Base-by-base conservation (phyloP, 1,140 invertebrate genomes). In the Elymnias hypermnestra region DNA sequence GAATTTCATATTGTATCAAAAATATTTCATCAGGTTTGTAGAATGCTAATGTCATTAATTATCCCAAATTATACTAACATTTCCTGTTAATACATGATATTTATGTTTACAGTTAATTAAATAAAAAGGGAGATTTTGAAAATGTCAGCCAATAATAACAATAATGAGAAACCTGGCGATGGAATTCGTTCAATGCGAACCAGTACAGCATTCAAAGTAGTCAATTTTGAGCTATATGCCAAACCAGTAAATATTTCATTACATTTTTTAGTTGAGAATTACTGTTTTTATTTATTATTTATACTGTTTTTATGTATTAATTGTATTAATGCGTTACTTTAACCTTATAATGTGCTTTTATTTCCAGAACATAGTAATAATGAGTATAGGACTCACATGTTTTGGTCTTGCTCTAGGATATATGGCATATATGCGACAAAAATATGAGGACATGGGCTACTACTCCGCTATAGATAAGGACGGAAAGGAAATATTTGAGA, bases 141-240 rank as follows among this genome's bases (percentile, higher is more conserved):
- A 33, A 76, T 75, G 71, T 58, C 63, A 21, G 33, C 8, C 6
- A 36, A 12, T 9, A 38, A 22, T 33, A 44, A 18, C n/a, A 63
- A 51, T 21, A 54, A 58, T 45, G 69, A 75, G 21, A 76, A 76
- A 33, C 93, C 93, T 14, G 94, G 94, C 14, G 94, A 95, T 69
- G 94, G 94, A 13, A 88, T 95, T 45, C 86, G 92, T 38, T 94
- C 93, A 2, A 69, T 95, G 25, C 88, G 82, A 75, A 92, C 90
- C 21, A 91, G 90, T 10, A 88, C 84, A 52, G 86, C 92, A 15
- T 96, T 96, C 74, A 87, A 91, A 63, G 88, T 90, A 10, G 75
- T 95, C 4, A 96, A 96, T 85, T 95, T 93, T 86, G 94, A 96
- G 85, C 82, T 96, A 6, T 96, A 95, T 72, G 87, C 89, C 1